Evolutionary conservation across 2,888 invertebrate genomes (phyloP), one percentile per base, ranked within the genome.

Genomic region (Lomographa bimaculata): DNA sequence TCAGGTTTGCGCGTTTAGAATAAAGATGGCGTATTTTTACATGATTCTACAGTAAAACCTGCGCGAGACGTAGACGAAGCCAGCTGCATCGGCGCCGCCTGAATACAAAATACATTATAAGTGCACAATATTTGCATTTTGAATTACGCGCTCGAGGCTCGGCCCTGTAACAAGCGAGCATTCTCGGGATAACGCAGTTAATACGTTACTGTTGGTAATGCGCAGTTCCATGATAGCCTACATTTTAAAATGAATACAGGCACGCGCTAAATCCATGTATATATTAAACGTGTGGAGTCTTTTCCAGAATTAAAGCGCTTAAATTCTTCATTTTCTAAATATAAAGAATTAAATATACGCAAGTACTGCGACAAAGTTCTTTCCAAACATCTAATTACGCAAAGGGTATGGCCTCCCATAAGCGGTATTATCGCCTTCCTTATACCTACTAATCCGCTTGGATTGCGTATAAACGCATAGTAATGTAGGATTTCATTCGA

Each of bases 101-200:
- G 87, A 87, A 87, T 89, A 89, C 87, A 73, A 85, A 86, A 80
- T 77, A 74, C 67, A 74, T 78, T 81, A 78, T 82, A 81, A 83
- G 79, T 83, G 82, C 83, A 79, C 64, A 77, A 69, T 79, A 89
- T 87, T 89, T 83, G 82, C 86, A 87, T 86, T 84, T 84, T 79
- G 86, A 85, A 86, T 87, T 86, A 82, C 83, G 76, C 79, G 83
- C 74, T 72, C 71, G 70, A 49, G 71, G 71, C 66, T 60, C 59
- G 72, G 72, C 67, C 69, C 68, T 66, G 64, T 50, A 52, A 46
- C 38, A 40, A 57, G 60, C 58, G 54, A 46, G 38, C 30, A 39
- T 52, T 54, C 46, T 21, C 47, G 40, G 50, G 42, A 46, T 42
- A 19, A 32, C 43, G 14, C 7, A 18, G 2, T 25, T 41, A 44